These are phyloP conservation scores for Rana temporaria DNA, from an alignment of 2,113 vertebrate species.

Conservation along the genomic window DNA sequence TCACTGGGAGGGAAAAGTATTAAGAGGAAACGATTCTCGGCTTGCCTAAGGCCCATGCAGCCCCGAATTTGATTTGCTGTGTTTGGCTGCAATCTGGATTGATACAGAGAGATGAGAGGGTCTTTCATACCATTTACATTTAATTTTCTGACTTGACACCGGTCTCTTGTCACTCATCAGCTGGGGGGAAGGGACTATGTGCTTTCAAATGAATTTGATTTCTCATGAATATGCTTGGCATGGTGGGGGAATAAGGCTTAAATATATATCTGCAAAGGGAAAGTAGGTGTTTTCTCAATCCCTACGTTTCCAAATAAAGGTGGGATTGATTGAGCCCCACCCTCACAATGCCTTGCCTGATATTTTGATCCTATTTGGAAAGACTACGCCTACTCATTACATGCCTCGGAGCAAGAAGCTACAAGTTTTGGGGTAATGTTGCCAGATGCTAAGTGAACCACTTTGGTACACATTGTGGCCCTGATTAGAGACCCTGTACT, in stretches of 20 bases:
- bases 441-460: too few species aligned
- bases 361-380: too few species aligned
- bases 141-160: constrained; percentile 87
- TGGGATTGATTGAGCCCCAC: too few species aligned
- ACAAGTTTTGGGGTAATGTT: too few species aligned
- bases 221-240: constrained; percentile 14
- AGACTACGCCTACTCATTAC: too few species aligned
- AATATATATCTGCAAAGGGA: too few species aligned
- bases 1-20: constrained; percentile 80
- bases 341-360: too few species aligned
- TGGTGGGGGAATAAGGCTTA: background rate
- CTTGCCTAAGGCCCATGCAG: constrained; percentile 76
- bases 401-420: too few species aligned
- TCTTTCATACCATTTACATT: constrained; percentile 91
- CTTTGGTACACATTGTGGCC: too few species aligned
- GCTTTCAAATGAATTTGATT: constrained; percentile 74
- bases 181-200: constrained; percentile 65
- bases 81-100: constrained; percentile 86
- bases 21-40: constrained; percentile 80
- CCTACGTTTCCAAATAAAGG: too few species aligned
- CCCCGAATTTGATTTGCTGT: constrained; percentile 86
- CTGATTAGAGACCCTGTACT: too few species aligned
- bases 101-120: constrained; percentile 83
- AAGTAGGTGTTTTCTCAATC: too few species aligned
- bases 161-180: constrained; percentile 81